Evolutionary conservation across 1,140 invertebrate genomes (phyloP).

Genomic region (Cotesia typhae): DNA sequence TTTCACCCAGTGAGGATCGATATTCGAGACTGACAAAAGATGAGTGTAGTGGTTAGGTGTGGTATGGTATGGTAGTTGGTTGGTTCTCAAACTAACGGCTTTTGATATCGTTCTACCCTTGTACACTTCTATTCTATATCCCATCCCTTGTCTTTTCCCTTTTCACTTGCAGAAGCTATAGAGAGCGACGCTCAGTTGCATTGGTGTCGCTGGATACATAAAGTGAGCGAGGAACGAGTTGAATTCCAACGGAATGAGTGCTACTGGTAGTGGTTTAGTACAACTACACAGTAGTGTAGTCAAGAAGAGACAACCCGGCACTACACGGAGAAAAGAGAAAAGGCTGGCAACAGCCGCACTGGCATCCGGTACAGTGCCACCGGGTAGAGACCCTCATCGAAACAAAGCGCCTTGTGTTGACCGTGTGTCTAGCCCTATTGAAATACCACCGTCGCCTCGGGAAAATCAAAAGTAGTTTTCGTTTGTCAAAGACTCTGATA

Average conservation of each 20-base stretch:
- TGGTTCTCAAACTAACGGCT: too few species aligned
- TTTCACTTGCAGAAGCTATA: too few species aligned
- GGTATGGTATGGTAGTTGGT: too few species aligned
- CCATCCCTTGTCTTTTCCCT: too few species aligned
- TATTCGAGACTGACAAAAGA: too few species aligned
- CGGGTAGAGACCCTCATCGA: constrained; percentile 41
- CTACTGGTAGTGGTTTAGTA: not conserved
- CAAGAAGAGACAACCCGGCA: constrained; percentile 12
- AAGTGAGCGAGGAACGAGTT: not conserved
- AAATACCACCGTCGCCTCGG: constrained; percentile 36
- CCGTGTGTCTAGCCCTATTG: constrained; percentile 49
- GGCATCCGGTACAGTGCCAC: too few species aligned
- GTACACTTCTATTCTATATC: too few species aligned
- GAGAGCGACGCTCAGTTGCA: constrained; percentile 9
- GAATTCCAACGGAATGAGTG: constrained; percentile 2
- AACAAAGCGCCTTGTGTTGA: constrained; percentile 50
- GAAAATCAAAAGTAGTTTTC: constrained; percentile 17
- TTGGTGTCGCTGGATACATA: constrained; percentile 17
- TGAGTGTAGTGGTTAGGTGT: too few species aligned
- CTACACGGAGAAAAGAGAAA: constrained; percentile 2
- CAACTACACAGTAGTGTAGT: too few species aligned
- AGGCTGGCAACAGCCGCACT: constrained; percentile 9
- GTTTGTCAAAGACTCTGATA: constrained; percentile 22
- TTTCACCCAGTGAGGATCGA: too few species aligned
- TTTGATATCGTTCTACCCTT: too few species aligned